These are phyloP conservation scores for Dicyrtoma fusca DNA, from an alignment of 2,888 invertebrate species.

Conservation along the genomic window DNA sequence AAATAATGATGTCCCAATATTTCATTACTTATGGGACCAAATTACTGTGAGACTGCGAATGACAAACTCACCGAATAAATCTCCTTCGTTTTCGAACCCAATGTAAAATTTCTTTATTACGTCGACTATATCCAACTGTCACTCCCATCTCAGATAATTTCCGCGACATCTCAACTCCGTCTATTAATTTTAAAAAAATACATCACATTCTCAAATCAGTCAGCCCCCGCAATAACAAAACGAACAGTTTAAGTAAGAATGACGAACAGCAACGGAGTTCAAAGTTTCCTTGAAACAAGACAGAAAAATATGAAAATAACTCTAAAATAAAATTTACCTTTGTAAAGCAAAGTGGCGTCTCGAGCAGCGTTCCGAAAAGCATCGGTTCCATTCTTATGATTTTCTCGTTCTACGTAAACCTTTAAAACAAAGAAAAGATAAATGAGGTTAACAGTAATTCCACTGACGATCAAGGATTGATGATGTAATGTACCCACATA, in stretches of 20 bases:
- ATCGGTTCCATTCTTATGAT: conserved; percentile 43
- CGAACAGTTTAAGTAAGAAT: too few relatives aligned
- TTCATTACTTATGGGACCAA: too few relatives aligned
- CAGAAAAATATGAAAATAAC: too few relatives aligned
- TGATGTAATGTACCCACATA: too few relatives aligned
- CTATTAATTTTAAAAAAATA: conserved; percentile 18
- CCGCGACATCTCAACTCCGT: conserved; percentile 31
- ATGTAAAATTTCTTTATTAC: conserved; percentile 47
- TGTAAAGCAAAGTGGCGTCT: conserved; percentile 52
- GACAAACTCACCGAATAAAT: conserved; percentile 30
- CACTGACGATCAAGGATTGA: too few relatives aligned
- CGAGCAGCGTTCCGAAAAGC: conserved; percentile 52
- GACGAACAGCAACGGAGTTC: too few relatives aligned
- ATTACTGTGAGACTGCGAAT: not conserved
- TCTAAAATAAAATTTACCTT: conserved; percentile 41
- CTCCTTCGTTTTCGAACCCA: conserved; percentile 45
- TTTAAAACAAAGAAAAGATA: conserved; percentile 21
- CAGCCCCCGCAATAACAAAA: too few relatives aligned
- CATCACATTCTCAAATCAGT: too few relatives aligned
- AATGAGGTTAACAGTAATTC: too few relatives aligned
- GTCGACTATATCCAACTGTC: conserved; percentile 44
- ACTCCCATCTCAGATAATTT: conserved; percentile 41
- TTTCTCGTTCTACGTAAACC: conserved; percentile 50
- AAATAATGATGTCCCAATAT: too few relatives aligned
- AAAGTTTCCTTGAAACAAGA: too few relatives aligned